Evolutionary conservation across 64 coral and sea anemone species (phyloP).

Genomic region (Stichodactyla mertensii): DNA sequence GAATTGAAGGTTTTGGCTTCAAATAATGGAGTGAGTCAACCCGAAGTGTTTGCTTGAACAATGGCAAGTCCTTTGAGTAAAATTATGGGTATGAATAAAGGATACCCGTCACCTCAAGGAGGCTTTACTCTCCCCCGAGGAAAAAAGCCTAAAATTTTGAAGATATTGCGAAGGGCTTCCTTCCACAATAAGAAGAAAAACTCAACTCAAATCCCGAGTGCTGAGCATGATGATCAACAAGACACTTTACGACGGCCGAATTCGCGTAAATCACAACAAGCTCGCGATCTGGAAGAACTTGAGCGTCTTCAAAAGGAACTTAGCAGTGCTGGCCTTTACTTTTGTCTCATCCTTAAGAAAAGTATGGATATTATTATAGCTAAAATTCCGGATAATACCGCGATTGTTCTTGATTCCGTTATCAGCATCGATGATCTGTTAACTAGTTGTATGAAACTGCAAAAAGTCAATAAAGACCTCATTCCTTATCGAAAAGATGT

Average conservation of each 20-base stretch:
- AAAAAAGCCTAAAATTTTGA: constrained; percentile 60
- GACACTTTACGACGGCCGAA: neutral
- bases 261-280: constrained; percentile 43
- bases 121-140: constrained; percentile 3
- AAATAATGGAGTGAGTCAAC: neutral
- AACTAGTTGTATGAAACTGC: constrained; percentile 75
- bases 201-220: neutral
- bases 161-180: constrained; percentile 76
- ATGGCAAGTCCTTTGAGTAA: constrained; percentile 52
- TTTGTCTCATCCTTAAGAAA: constrained; percentile 68
- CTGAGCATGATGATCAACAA: neutral
- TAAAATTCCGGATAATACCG: constrained; percentile 88
- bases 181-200: constrained; percentile 46
- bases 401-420: constrained; percentile 84
- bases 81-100: constrained; percentile 40
- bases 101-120: neutral
- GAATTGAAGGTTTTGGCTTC: neutral
- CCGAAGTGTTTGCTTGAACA: neutral
- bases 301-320: constrained; percentile 93
- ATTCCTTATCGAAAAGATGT: constrained; percentile 68
- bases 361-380: constrained; percentile 86
- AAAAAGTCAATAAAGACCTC: constrained; percentile 59
- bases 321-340: constrained; percentile 72
- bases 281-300: constrained; percentile 82
- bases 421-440: constrained; percentile 93